Evolutionary conservation across 2,113 vertebrate species (phyloP), one percentile per base, ranked within the genome.

Genomic region (Serinus canaria): DNA sequence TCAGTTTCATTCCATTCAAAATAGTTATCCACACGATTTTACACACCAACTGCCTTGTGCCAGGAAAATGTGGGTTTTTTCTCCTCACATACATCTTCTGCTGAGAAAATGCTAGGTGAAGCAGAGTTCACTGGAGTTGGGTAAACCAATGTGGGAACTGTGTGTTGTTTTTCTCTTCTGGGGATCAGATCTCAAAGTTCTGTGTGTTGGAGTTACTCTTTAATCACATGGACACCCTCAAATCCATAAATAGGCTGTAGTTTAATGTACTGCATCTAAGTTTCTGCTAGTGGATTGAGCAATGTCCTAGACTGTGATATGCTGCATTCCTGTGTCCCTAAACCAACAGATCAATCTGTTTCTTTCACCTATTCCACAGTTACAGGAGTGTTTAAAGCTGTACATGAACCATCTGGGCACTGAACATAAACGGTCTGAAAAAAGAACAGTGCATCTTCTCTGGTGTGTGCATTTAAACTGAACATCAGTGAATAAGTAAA

Each of bases 161-260:
- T 13, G n/a, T 56, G 62, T 39, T 83, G 27, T 10, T 85, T 85
- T 62, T 66, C 33, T 33, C 49, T 83, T 35, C 15, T 16, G 63
- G 46, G 37, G 59, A 62, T 83, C 44, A 46, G 31, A 80, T 76
- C 59, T 86, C 79, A 94, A 91, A 94, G 83, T 58, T 87, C 88
- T 55, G 67, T 43, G 24, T 82, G 55, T 39, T 78, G 4, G 16
- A 90, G 72, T 73, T 90, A 74, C 83, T 88, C 0, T 77, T 86
- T 90, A 90, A 90, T 92, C 75, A 39, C 63, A 30, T 1, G 10
- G 72, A 58, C 25, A 58, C 43, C 16, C 72, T 92, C 58, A 80
- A 73, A 90, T 53, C 79, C 64, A 30, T 53, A 70, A 77, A 64
- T 4, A 77, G 72, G 75, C 64, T 86, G 47, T 46, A 83, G 77